phyloP scores from a whole-genome alignment of 2,113 vertebrate species.

The Mustela lutreola region DNA sequence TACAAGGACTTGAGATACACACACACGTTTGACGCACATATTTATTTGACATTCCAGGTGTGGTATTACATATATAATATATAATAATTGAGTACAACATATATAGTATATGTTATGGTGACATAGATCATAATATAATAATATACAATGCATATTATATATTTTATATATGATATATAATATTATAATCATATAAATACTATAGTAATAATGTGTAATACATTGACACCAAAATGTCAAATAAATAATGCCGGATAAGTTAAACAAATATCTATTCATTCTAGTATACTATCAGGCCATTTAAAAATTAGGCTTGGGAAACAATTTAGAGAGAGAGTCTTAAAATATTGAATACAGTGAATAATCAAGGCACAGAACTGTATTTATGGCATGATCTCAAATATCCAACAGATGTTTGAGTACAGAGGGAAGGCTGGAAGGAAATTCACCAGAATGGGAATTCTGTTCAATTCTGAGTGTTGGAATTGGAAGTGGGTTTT shows the following conservation, averaged over 20 bases:
- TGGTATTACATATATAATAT: background rate
- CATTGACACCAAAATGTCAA: background rate
- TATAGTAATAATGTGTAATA: background rate
- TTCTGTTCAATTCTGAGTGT: background rate
- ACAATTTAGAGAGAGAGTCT: background rate
- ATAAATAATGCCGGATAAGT: background rate
- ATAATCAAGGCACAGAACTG: background rate
- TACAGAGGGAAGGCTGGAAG: background rate
- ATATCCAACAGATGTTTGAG: background rate
- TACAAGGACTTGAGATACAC: background rate
- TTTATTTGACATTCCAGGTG: background rate
- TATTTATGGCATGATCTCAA: conserved; percentile 45
- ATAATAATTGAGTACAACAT: background rate
- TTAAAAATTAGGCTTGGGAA: background rate
- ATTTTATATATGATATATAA: background rate
- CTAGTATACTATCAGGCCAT: background rate
- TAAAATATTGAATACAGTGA: conserved; percentile 51
- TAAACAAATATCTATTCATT: conserved; percentile 24
- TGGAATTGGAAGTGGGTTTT: conserved; percentile 20
- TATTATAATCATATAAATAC: background rate
- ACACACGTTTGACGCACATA: background rate
- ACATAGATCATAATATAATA: background rate
- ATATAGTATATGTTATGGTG: background rate
- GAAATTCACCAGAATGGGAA: conserved; percentile 45
- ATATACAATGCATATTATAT: background rate